These are phyloP conservation scores for Ictalurus punctatus DNA, from an alignment of 2,113 vertebrate genomes.

Conservation along the genomic window DNA sequence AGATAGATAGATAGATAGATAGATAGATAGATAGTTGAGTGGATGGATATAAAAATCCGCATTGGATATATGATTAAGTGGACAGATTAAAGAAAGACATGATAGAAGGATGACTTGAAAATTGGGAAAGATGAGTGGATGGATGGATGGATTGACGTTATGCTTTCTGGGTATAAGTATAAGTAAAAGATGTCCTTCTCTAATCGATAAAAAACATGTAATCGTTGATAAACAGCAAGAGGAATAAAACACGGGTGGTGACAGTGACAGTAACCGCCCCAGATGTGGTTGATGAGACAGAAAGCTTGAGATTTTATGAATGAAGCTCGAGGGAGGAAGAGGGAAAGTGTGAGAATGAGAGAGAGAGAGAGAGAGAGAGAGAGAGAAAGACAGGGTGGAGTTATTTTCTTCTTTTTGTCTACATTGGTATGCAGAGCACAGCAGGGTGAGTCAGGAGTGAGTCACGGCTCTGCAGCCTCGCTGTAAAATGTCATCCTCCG, in stretches of 20 bases:
- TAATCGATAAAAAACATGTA: neutral
- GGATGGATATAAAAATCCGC: too few relatives aligned
- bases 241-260: neutral
- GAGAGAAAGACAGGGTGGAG: neutral
- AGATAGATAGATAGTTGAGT: neutral
- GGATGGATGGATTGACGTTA: neutral
- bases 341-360: neutral
- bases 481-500: constrained; percentile 52
- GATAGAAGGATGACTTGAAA: neutral
- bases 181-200: neutral
- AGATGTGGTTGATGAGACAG: neutral
- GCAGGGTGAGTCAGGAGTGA: constrained; percentile 54
- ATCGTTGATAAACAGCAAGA: neutral
- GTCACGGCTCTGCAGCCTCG: constrained; percentile 48
- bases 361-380: neutral
- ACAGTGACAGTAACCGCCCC: too few relatives aligned
- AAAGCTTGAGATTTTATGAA: constrained; percentile 32
- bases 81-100: neutral
- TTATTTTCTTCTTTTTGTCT: neutral
- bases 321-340: neutral
- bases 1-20: neutral
- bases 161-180: neutral
- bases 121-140: neutral
- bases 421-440: constrained; percentile 38
- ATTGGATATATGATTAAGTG: too few relatives aligned